These are phyloP conservation scores for Parauchenoglanis ngamensis DNA, from an alignment of 2,797 vertebrate genomes.

Conservation along the genomic window DNA sequence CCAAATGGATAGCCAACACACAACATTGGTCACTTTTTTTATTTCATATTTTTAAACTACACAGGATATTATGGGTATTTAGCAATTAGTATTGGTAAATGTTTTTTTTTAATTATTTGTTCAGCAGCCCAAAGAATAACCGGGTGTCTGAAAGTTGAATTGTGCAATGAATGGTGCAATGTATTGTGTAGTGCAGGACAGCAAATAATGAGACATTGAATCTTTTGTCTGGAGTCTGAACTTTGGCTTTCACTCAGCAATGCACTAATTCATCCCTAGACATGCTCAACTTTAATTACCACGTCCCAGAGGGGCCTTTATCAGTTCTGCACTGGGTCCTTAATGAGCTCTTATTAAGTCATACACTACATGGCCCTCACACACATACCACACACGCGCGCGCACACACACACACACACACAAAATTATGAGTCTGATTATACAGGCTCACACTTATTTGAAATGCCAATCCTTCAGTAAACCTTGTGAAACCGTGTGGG, in stretches of 20 bases:
- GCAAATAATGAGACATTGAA: constrained; percentile 54
- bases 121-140: constrained; percentile 12
- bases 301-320: constrained; percentile 67
- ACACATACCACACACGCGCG: constrained; percentile 62
- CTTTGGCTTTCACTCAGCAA: constrained; percentile 52
- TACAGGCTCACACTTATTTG: constrained; percentile 58
- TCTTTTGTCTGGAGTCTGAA: constrained; percentile 53
- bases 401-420: constrained; percentile 55
- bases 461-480: constrained; percentile 61
- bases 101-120: background rate
- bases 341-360: constrained; percentile 77
- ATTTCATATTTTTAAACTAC: background rate
- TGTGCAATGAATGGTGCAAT: background rate
- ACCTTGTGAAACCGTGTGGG: constrained; percentile 23
- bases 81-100: background rate
- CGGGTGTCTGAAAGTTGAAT: constrained; percentile 2
- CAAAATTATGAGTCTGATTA: constrained; percentile 70
- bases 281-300: constrained; percentile 72
- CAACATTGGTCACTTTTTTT: background rate
- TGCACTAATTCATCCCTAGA: constrained; percentile 50
- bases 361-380: constrained; percentile 60
- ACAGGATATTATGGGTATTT: background rate
- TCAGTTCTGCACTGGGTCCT: constrained; percentile 69
- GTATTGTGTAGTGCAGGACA: constrained; percentile 44
- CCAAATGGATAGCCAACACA: constrained; percentile 65